Percentiles rank a stretch among this genome's conserved stretches.
Conservation (phyloP, 2,113 vertebrate species). For the Lates calcarifer region DNA sequence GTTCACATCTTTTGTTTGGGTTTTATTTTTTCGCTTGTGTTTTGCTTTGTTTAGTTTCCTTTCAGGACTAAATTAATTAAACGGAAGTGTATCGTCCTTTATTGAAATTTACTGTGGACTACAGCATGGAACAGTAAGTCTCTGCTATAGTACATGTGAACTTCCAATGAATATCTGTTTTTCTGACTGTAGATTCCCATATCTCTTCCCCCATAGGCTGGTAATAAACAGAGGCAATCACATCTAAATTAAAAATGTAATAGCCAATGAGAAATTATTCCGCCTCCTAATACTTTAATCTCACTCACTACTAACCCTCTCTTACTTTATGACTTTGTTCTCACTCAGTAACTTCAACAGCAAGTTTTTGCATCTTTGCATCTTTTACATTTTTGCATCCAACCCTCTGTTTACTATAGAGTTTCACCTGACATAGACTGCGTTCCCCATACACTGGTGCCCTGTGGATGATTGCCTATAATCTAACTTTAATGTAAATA, state of each 20-base stretch:
- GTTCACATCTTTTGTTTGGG: constrained; percentile 51
- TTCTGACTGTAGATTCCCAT: constrained; percentile 1
- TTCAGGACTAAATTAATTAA: constrained; percentile 65
- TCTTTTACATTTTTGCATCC: no score
- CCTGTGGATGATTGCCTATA: no score
- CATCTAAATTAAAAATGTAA: constrained; percentile 4
- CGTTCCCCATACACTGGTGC: no score
- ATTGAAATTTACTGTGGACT: constrained; percentile 14
- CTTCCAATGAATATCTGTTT: neutral
- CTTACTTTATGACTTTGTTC: neutral
- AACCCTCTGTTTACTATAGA: neutral
- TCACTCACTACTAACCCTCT: neutral
- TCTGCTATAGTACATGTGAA: neutral
- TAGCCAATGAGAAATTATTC: constrained; percentile 7
- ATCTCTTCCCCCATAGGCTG: neutral
- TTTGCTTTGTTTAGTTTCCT: constrained; percentile 47
- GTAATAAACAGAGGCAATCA: neutral
- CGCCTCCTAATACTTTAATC: neutral
- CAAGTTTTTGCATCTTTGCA: neutral
- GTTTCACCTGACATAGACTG: no score
- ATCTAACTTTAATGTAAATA: no score
- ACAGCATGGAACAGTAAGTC: constrained; percentile 13
- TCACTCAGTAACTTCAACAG: neutral
- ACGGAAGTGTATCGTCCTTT: constrained; percentile 19
- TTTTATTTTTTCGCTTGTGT: constrained; percentile 51